Conservation (phyloP, 2,888 invertebrate species). For the Anaspis maculata region DNA sequence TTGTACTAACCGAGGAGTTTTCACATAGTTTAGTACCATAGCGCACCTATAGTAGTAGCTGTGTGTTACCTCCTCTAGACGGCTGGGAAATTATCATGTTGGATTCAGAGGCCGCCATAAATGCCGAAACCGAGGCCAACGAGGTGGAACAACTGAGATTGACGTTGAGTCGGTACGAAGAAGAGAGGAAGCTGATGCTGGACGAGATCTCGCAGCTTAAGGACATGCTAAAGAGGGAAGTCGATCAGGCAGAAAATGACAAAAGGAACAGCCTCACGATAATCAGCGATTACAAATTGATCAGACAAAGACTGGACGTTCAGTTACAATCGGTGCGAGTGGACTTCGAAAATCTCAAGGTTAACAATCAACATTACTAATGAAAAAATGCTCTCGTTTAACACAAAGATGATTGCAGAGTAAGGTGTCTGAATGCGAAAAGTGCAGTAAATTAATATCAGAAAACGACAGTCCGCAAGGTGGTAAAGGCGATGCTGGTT, state of each 20-base stretch:
- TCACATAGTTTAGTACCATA: slow-evolving; percentile 18
- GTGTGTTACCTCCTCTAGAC: slow-evolving; percentile 33
- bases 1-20: slow-evolving; percentile 10
- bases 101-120: slow-evolving; percentile 51
- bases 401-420: slow-evolving; percentile 33
- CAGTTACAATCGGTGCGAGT: slow-evolving; percentile 62
- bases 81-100: slow-evolving; percentile 43
- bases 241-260: slow-evolving; percentile 64
- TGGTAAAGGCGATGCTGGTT: slow-evolving; percentile 34
- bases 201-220: slow-evolving; percentile 54
- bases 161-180: slow-evolving; percentile 60
- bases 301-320: slow-evolving; percentile 79
- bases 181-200: slow-evolving; percentile 45
- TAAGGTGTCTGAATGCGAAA: slow-evolving; percentile 49
- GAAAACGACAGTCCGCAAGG: slow-evolving; percentile 11
- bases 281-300: slow-evolving; percentile 85
- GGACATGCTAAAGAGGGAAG: slow-evolving; percentile 67
- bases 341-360: slow-evolving; percentile 53
- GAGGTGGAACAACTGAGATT: slow-evolving; percentile 49
- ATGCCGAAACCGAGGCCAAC: slow-evolving; percentile 49
- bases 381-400: background rate
- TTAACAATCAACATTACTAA: background rate
- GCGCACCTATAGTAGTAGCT: slow-evolving; percentile 18
- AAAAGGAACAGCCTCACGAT: slow-evolving; percentile 69
- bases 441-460: slow-evolving; percentile 36